Evolutionary conservation across 2,113 vertebrate species (phyloP).

Genomic region (Lynx canadensis): DNA sequence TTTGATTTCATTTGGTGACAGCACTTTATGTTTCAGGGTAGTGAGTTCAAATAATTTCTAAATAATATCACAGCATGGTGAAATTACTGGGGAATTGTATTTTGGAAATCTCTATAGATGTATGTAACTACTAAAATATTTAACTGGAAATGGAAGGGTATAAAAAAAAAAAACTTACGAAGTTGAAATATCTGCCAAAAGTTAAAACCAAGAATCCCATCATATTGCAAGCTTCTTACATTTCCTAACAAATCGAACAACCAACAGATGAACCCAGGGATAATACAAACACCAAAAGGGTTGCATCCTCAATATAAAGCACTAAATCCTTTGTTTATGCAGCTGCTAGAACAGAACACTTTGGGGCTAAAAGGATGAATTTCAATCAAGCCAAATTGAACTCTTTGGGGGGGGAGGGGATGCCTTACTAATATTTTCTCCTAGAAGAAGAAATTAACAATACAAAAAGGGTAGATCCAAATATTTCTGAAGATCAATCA

Average conservation of each 20-base stretch:
- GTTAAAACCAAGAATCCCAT: not conserved
- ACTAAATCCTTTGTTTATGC: conserved; percentile 18
- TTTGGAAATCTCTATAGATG: not conserved
- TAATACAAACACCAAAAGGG: not conserved
- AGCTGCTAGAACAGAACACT: not conserved
- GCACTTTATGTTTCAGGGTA: conserved; percentile 10
- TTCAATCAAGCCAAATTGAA: not conserved
- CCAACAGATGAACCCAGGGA: not conserved
- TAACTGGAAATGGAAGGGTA: not conserved
- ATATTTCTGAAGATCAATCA: not conserved
- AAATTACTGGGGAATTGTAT: not conserved
- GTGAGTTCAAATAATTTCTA: not conserved
- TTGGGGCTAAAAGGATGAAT: not conserved
- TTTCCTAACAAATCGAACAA: not conserved
- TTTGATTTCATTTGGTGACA: not conserved
- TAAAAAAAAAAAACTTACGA: not conserved
- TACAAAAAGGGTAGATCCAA: not conserved
- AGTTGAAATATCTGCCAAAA: not conserved
- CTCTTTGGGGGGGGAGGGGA: not conserved
- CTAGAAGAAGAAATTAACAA: not conserved
- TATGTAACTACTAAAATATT: not conserved
- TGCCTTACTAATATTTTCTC: not conserved
- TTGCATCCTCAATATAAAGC: not conserved
- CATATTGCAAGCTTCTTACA: not conserved
- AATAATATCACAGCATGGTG: not conserved